These are phyloP conservation scores for Pocillopora grandis DNA, from an alignment of 92 coral and sea anemone species.

Conservation along the genomic window DNA sequence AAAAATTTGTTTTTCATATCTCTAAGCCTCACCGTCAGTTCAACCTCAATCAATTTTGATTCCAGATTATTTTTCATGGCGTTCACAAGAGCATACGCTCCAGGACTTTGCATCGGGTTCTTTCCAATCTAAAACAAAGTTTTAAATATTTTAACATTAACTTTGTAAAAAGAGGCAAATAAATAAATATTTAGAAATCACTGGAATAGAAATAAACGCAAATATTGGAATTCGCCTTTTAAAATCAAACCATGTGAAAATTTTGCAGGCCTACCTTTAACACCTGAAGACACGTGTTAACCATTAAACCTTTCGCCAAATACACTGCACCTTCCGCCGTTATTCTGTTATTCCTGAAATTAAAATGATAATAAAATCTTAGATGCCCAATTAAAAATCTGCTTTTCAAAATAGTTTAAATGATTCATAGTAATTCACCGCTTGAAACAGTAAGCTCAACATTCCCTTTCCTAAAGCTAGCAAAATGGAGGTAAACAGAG, in stretches of 20 bases:
- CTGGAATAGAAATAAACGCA: too few species aligned
- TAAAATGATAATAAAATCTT: background rate
- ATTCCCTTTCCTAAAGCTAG: too few species aligned
- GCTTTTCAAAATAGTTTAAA: too few species aligned
- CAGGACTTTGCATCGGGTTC: constrained; percentile 99
- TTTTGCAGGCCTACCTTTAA: constrained; percentile 63
- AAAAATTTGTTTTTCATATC: background rate
- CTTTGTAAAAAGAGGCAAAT: background rate
- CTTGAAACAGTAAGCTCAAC: too few species aligned
- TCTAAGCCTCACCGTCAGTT: constrained; percentile 69
- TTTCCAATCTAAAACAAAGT: constrained; percentile 76
- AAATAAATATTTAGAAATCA: too few species aligned
- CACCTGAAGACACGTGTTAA: constrained; percentile 78
- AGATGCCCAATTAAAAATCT: too few species aligned
- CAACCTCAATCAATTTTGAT: constrained; percentile 74
- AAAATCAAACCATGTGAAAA: too few species aligned
- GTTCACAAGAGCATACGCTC: constrained; percentile 87
- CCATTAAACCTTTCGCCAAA: constrained; percentile 77
- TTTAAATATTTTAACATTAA: too few species aligned
- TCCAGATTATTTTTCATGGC: constrained; percentile 89
- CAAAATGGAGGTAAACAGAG: too few species aligned
- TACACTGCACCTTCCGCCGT: constrained; percentile 93
- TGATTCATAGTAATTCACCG: too few species aligned
- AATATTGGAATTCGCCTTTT: too few species aligned
- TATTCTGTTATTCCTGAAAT: constrained; percentile 88